Evolutionary conservation across 2,888 invertebrate species (phyloP), one percentile per base, ranked within the genome.

Genomic region (Homarus gammarus): DNA sequence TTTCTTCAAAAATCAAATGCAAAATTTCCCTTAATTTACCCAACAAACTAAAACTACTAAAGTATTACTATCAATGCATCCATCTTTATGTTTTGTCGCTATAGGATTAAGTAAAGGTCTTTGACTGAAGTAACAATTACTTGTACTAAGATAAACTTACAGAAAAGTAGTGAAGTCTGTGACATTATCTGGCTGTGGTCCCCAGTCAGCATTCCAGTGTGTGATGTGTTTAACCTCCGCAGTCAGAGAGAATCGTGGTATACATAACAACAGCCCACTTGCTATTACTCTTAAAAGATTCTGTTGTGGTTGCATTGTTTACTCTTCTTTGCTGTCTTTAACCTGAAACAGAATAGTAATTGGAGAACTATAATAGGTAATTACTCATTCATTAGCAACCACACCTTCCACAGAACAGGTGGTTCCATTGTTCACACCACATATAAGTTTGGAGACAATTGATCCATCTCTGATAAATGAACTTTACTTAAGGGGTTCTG

Each of bases 121-220:
- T 75, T 1, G 12, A 18, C 33, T 72, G 2, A 72, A 72, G 27
- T 70, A 15, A 70, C 2, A 51, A 8, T 5, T 6, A 27, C 5
- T 15, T 1, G 33, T 33, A 22, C 10, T 22, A n/a, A 12, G 10
- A 33, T 2, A 27, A 33, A 79, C 86, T 86, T 36, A 86, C 86
- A 86, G 70, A 70, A 86, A 86, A 5, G 49, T 79, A 2, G 86
- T 72, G 22, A 86, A 86, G 33, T 86, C 86, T n/a, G 79, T 51
- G 15, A 56, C n/a, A 78, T 86, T 78, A 18, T 27, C 22, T 70
- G 86, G 79, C 40, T 68, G 86, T 15, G 64, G 79, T 12, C 86
- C 79, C 86, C 79, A 78, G 3, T 68, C 70, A 8, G 61, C 40
- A 38, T 44, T 86, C 78, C 72, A 79, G 61, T 22, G 75, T 12